Conservation (phyloP, 2,113 vertebrate species). For the Ageneiosus marmoratus region DNA sequence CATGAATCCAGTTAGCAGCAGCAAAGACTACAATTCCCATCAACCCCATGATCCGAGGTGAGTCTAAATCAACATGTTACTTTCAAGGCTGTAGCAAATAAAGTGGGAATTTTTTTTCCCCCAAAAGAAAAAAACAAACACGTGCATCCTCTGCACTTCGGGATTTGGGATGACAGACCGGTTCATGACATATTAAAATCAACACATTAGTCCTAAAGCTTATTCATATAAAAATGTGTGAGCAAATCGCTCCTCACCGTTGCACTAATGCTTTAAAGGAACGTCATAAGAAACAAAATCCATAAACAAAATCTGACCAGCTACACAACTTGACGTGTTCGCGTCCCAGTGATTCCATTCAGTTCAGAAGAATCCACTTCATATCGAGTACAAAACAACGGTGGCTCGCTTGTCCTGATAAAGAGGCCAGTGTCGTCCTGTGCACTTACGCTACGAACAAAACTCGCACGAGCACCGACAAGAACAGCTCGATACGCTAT, state of each 20-base stretch:
- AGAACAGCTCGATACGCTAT: slow-evolving; percentile 68
- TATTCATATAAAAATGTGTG: not conserved
- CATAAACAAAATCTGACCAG: not conserved
- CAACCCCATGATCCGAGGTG: not conserved
- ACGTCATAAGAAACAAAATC: not conserved
- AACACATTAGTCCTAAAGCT: slow-evolving; percentile 19
- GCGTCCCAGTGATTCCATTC: slow-evolving; percentile 68
- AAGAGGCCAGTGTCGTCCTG: slow-evolving; percentile 72
- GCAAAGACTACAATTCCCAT: slow-evolving; percentile 37
- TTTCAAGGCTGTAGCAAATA: not conserved
- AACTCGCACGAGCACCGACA: slow-evolving; percentile 68
- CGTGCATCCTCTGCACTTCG: not conserved
- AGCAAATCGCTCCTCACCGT: not conserved
- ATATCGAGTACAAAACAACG: slow-evolving; percentile 71
- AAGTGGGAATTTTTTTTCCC: not conserved
- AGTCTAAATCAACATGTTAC: not conserved
- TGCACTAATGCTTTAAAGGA: not conserved
- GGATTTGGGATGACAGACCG: not conserved
- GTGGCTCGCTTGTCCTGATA: slow-evolving; percentile 72
- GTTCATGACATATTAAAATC: not conserved
- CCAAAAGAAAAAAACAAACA: not conserved
- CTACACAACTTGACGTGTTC: not conserved
- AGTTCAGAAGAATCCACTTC: slow-evolving; percentile 73
- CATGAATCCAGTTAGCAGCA: slow-evolving; percentile 33
- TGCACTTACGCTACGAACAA: slow-evolving; percentile 64